Conservation (phyloP, 2,888 invertebrate species). For the Stratiomys singularior region DNA sequence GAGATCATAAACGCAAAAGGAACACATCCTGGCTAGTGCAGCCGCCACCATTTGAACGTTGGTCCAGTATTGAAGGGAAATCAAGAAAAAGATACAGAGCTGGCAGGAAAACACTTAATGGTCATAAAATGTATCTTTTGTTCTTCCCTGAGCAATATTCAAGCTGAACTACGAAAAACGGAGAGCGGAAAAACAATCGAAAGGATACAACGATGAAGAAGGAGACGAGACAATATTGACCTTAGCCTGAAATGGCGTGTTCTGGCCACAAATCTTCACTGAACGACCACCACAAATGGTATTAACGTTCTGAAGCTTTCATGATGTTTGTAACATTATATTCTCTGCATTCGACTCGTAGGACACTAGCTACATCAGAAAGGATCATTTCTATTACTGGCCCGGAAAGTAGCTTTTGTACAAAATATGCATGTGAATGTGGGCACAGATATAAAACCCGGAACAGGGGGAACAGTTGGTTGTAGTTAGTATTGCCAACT, state of each 20-base stretch:
- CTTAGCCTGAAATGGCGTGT: slow-evolving; percentile 50
- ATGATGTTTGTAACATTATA: slow-evolving; percentile 45
- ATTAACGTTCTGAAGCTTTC: slow-evolving; percentile 50
- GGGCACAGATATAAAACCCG: background rate
- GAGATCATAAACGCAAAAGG: slow-evolving; percentile 38
- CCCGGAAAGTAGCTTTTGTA: slow-evolving; percentile 23
- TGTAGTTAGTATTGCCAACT: background rate
- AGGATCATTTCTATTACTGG: slow-evolving; percentile 26
- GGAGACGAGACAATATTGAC: slow-evolving; percentile 52
- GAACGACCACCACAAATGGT: slow-evolving; percentile 53
- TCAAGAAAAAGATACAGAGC: slow-evolving; percentile 5
- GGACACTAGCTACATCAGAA: background rate
- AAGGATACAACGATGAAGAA: slow-evolving; percentile 41
- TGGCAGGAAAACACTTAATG: slow-evolving; percentile 51
- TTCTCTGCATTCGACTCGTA: background rate
- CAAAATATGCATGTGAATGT: slow-evolving; percentile 1
- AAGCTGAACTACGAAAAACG: background rate
- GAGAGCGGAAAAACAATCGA: background rate
- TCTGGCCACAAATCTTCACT: slow-evolving; percentile 52
- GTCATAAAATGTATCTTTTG: slow-evolving; percentile 51
- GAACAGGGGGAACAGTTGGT: background rate
- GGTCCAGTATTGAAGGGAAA: background rate
- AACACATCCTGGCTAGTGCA: slow-evolving; percentile 11
- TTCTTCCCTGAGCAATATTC: slow-evolving; percentile 26
- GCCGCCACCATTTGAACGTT: background rate